These are phyloP conservation scores for Lithosia quadra DNA, from an alignment of 2,888 invertebrate species.

Conservation along the genomic window DNA sequence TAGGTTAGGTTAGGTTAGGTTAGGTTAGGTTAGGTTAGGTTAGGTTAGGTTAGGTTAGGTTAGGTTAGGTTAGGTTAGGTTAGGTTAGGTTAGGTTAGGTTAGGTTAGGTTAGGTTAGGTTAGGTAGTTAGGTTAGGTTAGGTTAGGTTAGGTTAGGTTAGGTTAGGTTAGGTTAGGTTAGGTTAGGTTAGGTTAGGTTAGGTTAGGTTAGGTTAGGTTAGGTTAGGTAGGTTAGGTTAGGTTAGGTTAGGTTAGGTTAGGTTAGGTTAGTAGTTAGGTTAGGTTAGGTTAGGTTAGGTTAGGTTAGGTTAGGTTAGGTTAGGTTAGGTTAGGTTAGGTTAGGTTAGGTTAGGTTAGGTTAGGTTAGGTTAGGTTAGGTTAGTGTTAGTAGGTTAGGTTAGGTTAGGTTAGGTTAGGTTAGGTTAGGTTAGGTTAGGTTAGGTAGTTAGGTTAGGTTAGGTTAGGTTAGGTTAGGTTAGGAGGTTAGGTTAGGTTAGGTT, in stretches of 20 bases:
- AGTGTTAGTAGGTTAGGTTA: conserved; percentile 46
- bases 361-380: conserved; percentile 43
- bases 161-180: conserved; percentile 35
- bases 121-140: conserved; percentile 15
- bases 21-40: conserved; percentile 30
- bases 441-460: conserved; percentile 31
- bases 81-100: conserved; percentile 17
- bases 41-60: conserved; percentile 18
- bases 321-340: conserved; percentile 43
- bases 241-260: conserved; percentile 39
- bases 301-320: conserved; percentile 40
- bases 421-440: conserved; percentile 36
- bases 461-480: conserved; percentile 38
- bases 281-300: conserved; percentile 39
- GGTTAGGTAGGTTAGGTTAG: conserved; percentile 40
- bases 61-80: conserved; percentile 21
- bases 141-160: conserved; percentile 18
- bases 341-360: conserved; percentile 43
- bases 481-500: conserved; percentile 37
- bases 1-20: conserved; percentile 23
- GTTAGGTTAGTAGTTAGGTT: too few relatives aligned
- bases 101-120: conserved; percentile 19
- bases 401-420: conserved; percentile 39
- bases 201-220: conserved; percentile 40
- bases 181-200: conserved; percentile 24